A percentile compares a stretch with the other conserved stretches of the same genome.
These are phyloP conservation scores for Machimus rusticus DNA, from an alignment of 2,888 invertebrate genomes.

Conservation along the genomic window DNA sequence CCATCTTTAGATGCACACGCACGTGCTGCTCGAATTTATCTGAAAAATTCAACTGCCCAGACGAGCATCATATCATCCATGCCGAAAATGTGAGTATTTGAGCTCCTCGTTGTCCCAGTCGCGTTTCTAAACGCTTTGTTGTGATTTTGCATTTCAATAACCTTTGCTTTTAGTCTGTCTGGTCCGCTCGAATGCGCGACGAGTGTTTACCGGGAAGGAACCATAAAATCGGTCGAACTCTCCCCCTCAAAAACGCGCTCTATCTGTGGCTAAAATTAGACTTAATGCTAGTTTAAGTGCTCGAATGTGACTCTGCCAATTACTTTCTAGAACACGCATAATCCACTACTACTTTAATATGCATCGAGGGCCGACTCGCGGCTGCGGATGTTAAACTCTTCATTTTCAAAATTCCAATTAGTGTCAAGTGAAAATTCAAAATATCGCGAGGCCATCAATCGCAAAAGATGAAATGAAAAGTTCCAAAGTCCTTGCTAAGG, in stretches of 20 bases:
- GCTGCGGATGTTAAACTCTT: not conserved
- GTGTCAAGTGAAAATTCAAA: not conserved
- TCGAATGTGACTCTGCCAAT: not conserved
- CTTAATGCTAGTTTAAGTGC: conserved; percentile 14
- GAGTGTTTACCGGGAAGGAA: not conserved
- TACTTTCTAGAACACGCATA: conserved; percentile 1
- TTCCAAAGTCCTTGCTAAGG: not conserved
- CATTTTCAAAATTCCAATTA: not conserved
- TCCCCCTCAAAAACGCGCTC: not conserved
- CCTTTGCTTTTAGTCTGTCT: not conserved
- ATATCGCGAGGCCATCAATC: not conserved
- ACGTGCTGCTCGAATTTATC: not conserved
- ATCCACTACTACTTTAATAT: not conserved
- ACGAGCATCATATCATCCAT: not conserved
- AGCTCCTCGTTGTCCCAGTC: not conserved
- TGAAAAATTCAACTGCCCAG: not conserved
- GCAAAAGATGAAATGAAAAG: not conserved
- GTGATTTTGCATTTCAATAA: conserved; percentile 13
- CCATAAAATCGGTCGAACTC: not conserved
- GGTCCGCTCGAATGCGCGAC: not conserved
- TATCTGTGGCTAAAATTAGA: conserved; percentile 8
- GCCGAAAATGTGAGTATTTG: not conserved
- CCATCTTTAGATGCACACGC: not conserved
- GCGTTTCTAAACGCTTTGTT: not conserved
- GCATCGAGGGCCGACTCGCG: not conserved